Conservation (phyloP, 2,888 invertebrate species). For the Drosophila melanosoma region DNA sequence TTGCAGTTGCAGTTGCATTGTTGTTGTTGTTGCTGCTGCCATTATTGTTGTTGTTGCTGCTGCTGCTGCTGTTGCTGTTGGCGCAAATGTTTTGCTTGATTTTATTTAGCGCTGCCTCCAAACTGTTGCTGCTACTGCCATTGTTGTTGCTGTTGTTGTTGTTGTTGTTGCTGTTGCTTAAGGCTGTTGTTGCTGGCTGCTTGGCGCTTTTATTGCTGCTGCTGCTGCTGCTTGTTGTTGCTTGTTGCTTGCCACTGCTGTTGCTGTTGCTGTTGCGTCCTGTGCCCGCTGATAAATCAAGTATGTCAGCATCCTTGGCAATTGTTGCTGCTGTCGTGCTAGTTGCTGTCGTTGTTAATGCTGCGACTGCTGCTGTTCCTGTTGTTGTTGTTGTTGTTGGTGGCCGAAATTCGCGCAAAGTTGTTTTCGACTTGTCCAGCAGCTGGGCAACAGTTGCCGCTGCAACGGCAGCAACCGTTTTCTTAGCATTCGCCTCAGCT, state of each 20-base stretch:
- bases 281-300: slow-evolving; percentile 85
- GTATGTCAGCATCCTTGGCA: slow-evolving; percentile 85
- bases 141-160: slow-evolving; percentile 40
- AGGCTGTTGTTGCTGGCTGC: slow-evolving; percentile 66
- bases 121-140: slow-evolving; percentile 62
- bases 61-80: slow-evolving; percentile 35
- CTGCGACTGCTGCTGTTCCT: slow-evolving; percentile 7
- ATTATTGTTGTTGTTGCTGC: slow-evolving; percentile 3
- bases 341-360: slow-evolving; percentile 7
- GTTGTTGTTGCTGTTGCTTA: slow-evolving; percentile 79
- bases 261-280: slow-evolving; percentile 37
- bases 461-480: slow-evolving; percentile 32
- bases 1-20: slow-evolving; percentile 19
- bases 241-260: slow-evolving; percentile 31
- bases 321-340: slow-evolving; percentile 31
- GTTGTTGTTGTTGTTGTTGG: slow-evolving; percentile 35
- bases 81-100: slow-evolving; percentile 83
- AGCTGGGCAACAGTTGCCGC: slow-evolving; percentile 40
- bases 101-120: slow-evolving; percentile 84
- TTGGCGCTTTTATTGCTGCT: slow-evolving; percentile 64
- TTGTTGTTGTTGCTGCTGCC: slow-evolving; percentile 14
- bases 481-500: slow-evolving; percentile 55
- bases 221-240: slow-evolving; percentile 49
- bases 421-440: slow-evolving; percentile 59
- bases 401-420: slow-evolving; percentile 82